Conservation (phyloP, 2,888 invertebrate species). For the Scaptomyza tumidula region DNA sequence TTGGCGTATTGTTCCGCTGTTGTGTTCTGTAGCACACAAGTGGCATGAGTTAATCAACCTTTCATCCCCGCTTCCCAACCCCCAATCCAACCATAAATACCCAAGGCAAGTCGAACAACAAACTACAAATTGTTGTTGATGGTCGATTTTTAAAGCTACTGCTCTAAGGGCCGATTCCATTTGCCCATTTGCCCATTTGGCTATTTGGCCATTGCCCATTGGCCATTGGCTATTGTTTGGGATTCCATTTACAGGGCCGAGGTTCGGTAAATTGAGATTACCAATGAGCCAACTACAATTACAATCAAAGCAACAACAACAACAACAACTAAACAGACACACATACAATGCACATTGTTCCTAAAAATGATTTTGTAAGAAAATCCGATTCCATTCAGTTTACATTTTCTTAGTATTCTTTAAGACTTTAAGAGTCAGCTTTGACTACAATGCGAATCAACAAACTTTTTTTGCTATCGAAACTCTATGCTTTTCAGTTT, state of each 20-base stretch:
- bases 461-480: constrained; percentile 17
- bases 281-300: constrained; percentile 73
- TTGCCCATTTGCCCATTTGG: constrained; percentile 32
- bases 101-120: constrained; percentile 58
- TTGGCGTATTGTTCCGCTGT: constrained; percentile 43
- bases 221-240: constrained; percentile 49
- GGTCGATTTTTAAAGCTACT: constrained; percentile 68
- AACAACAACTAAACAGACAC: constrained; percentile 21
- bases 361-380: constrained; percentile 51
- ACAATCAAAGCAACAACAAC: constrained; percentile 34
- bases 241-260: constrained; percentile 52
- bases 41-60: constrained; percentile 20
- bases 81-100: not conserved
- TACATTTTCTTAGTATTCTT: constrained; percentile 42
- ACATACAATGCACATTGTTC: constrained; percentile 54
- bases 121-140: constrained; percentile 76
- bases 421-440: constrained; percentile 41
- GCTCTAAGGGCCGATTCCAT: constrained; percentile 32
- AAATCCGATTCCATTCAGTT: constrained; percentile 12
- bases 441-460: constrained; percentile 1
- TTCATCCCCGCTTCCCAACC: too few species aligned
- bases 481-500: constrained; percentile 9
- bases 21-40: constrained; percentile 30
- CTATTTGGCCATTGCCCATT: constrained; percentile 36
- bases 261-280: constrained; percentile 74